Evolutionary conservation across 1,140 invertebrate genomes (phyloP), one percentile per base, ranked within the genome.

Genomic region (Microplitis demolitor): DNA sequence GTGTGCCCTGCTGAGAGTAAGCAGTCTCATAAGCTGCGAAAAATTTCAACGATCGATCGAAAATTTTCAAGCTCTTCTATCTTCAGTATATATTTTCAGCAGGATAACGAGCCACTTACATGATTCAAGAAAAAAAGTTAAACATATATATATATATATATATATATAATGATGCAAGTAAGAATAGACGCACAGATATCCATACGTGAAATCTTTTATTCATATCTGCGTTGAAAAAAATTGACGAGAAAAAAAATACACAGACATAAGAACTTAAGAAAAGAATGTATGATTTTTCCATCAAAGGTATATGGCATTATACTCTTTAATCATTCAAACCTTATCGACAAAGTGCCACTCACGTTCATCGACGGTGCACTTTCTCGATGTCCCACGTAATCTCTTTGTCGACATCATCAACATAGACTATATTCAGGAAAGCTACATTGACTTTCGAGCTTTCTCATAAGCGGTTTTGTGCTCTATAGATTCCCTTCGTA

Each of bases 261-360:
- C 6, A 1, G 13, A 6, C 3, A 24, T 39, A 31, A 33, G 37
- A 67, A 67, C 64, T 67, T 16, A 11, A 16, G 31, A 51, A 9
- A 11, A 51, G 45, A 31, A 51, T 53, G 6, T 67, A 31, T 67
- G 53, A 34, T n/a, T 16, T 11, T 24, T 24, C 24, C 53, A 35
- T 34, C 39, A 6, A 53, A 69, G n/a, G 14, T 14, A 8, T n/a
- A 50, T 33, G 4, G n/a, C n/a, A 45, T 45, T 45, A 45, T 45
- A 45, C 53, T 69, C 67, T 54, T 69, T 53, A 35, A 69, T 69
- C 51, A 69, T 54, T 69, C 56, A 33, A 35, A 39, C 34, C 51
- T 34, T 60, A 69, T 69, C 67, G 67, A 35, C 24, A 56, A 35
- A 53, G 24, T 58, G 67, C 35, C 67, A 69, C 51, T 69, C 53